A percentile compares a stretch with the other conserved stretches of the same genome.
Evolutionary conservation across 2,113 vertebrate genomes (phyloP).

Genomic region (Myotis yumanensis): DNA sequence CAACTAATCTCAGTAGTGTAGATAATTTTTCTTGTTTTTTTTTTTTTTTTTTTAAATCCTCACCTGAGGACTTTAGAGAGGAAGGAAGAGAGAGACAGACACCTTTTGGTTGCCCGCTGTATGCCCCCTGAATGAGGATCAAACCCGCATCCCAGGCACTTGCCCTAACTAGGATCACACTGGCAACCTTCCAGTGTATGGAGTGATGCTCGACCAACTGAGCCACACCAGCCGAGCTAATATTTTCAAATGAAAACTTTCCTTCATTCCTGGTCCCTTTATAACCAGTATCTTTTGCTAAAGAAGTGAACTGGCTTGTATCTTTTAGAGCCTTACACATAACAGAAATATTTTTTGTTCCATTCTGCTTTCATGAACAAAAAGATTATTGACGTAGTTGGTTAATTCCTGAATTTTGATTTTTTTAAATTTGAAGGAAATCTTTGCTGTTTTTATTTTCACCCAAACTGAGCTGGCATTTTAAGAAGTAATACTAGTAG

Average conservation of each 20-base stretch:
- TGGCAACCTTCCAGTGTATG: background rate
- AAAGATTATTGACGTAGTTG: constrained; percentile 10
- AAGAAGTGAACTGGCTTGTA: constrained; percentile 41
- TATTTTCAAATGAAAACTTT: constrained; percentile 42
- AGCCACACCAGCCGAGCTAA: background rate
- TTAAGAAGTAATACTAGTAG: constrained; percentile 50
- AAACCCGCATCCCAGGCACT: background rate
- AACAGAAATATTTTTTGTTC: constrained; percentile 57
- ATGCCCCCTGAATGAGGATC: background rate
- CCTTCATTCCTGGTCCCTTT: constrained; percentile 33
- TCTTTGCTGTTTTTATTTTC: constrained; percentile 34
- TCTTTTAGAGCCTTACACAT: constrained; percentile 8
- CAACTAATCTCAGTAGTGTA: constrained; percentile 6
- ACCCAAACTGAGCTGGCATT: constrained; percentile 42
- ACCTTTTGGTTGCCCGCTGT: background rate
- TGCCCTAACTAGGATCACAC: background rate
- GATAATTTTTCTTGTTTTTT: background rate
- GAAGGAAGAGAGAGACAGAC: background rate
- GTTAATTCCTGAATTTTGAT: constrained; percentile 31
- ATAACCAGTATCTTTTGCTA: constrained; percentile 36
- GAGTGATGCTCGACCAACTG: background rate
- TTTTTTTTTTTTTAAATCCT: background rate
- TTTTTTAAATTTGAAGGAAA: constrained; percentile 10
- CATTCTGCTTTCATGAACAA: constrained; percentile 45
- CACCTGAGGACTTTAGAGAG: background rate